phyloP scores from a whole-genome alignment of 2,113 vertebrate genomes.

The Clarias gariepinus region DNA sequence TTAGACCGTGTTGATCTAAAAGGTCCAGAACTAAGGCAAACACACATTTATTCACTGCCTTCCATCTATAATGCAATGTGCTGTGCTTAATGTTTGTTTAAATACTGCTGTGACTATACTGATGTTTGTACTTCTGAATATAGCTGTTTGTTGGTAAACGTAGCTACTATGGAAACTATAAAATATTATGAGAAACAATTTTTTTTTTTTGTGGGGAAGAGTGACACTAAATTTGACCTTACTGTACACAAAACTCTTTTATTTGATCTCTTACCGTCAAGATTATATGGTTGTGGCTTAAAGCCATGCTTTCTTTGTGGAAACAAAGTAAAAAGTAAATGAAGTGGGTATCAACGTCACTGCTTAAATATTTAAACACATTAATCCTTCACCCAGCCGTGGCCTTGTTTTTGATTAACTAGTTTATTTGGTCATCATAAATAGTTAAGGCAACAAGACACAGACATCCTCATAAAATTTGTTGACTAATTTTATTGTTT shows the following conservation, averaged over 20 bases:
- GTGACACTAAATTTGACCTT: neutral
- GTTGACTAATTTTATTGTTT: neutral
- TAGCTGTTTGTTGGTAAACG: too few species aligned
- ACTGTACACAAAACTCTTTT: neutral
- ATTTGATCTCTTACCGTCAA: neutral
- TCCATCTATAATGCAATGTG: neutral
- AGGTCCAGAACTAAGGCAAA: neutral
- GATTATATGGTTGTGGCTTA: neutral
- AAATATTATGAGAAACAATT: too few species aligned
- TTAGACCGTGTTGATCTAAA: neutral
- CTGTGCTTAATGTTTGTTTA: neutral
- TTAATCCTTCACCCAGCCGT: neutral
- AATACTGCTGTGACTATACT: too few species aligned
- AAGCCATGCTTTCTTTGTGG: too few species aligned
- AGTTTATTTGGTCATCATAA: neutral
- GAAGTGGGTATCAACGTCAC: too few species aligned
- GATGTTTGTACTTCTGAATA: too few species aligned
- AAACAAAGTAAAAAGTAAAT: too few species aligned
- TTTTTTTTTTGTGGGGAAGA: neutral
- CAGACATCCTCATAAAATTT: neutral
- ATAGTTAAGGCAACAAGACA: neutral
- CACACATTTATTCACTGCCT: neutral
- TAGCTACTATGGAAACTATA: too few species aligned
- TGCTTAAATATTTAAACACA: too few species aligned
- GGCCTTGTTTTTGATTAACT: neutral